phyloP scores from a whole-genome alignment of 2,113 vertebrate species.

The Oophaga pumilio region DNA sequence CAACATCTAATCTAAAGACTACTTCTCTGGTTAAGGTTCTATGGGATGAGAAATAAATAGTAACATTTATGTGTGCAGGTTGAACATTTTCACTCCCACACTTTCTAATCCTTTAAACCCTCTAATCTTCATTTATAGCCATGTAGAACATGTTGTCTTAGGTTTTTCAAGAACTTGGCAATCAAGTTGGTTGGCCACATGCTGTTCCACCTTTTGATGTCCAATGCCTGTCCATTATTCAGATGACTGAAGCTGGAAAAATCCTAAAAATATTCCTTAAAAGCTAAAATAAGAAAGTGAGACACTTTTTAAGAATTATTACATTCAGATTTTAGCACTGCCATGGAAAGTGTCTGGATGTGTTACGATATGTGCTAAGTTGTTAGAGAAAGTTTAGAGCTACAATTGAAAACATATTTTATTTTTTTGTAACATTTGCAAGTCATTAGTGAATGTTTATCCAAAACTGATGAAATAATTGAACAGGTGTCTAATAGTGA shows the following conservation, averaged over 20 bases:
- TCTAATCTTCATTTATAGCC: not conserved
- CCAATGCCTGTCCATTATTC: not conserved
- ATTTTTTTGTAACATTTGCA: not conserved
- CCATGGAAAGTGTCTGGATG: conserved; percentile 11
- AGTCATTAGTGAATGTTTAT: not conserved
- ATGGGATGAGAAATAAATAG: not conserved
- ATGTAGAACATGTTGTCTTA: not conserved
- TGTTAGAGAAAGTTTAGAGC: not conserved
- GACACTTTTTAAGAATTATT: not conserved
- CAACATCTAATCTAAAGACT: not conserved
- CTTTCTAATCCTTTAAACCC: not conserved
- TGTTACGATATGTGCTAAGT: not conserved
- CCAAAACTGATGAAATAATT: not conserved
- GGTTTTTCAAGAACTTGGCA: not conserved
- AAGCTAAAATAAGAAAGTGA: not conserved
- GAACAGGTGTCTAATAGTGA: too few relatives aligned
- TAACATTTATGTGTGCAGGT: not conserved
- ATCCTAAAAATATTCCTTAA: not conserved
- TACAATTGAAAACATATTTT: conserved; percentile 21
- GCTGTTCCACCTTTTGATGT: not conserved
- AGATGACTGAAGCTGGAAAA: not conserved
- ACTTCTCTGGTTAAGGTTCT: not conserved
- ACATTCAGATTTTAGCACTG: not conserved
- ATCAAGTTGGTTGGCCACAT: not conserved
- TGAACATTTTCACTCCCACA: not conserved